Evolutionary conservation across 2,797 vertebrate species (phyloP).

Genomic region (Margarornis squamiger): DNA sequence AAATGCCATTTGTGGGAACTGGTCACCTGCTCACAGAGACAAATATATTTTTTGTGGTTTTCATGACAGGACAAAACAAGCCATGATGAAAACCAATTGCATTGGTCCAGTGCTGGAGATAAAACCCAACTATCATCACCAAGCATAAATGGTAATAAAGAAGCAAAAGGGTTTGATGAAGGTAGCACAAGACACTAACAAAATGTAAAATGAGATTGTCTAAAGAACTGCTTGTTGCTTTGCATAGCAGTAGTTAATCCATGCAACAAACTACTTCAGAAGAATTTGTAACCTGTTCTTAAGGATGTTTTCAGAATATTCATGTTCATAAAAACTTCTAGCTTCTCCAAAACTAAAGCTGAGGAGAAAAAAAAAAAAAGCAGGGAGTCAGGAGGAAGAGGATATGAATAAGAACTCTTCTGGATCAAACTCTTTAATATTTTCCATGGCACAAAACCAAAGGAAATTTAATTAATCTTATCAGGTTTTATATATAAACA

Average conservation of each 20-base stretch:
- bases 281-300: not conserved
- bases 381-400: accelerated
- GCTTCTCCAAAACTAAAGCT: not conserved
- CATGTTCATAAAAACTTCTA: not conserved
- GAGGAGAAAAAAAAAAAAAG: not conserved
- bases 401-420: not conserved
- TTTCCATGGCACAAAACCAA: not conserved
- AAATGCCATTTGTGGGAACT: not conserved
- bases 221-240: not conserved
- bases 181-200: not conserved
- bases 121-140: not conserved
- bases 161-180: not conserved
- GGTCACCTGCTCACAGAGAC: not conserved
- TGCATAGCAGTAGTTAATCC: not conserved
- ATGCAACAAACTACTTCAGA: not conserved
- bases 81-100: not conserved
- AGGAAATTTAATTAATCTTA: not conserved
- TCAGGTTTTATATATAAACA: not conserved
- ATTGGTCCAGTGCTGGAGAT: not conserved
- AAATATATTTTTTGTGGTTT: not conserved
- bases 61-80: not conserved
- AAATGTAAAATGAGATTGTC: not conserved
- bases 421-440: not conserved
- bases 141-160: not conserved
- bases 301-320: not conserved